Evolutionary conservation across 2,113 vertebrate genomes (phyloP), one percentile per base, ranked within the genome.

Genomic region (Rhinogobius similis): DNA sequence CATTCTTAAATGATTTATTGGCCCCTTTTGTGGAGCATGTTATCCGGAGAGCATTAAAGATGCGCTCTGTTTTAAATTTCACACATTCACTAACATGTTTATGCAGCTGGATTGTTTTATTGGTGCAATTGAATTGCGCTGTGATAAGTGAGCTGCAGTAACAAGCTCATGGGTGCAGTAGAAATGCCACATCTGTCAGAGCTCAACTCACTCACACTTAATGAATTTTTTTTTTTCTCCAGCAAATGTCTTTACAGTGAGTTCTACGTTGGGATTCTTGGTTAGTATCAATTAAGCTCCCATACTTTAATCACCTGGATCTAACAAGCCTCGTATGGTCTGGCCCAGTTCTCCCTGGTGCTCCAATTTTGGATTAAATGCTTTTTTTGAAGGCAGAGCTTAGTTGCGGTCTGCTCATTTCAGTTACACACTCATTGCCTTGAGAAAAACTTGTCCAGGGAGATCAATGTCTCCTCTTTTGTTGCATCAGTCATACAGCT

Each of bases 71-170:
- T 91, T 90, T 78, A 82, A 81, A 91, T 91, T 91, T 92, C 90
- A 93, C 91, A 86, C 91, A 74, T 87, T 90, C 83, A 85, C 76
- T 91, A 91, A 93, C 89, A 87, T 92, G 91, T 93, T 93, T 91
- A 92, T 92, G 92, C 92, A 93, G 92, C 92, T 93, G 92, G 88
- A 92, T 91, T 89, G 89, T 89, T 93, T 93, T 92, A 93, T 91
- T 91, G 87, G 79, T 79, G 75, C 88, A 90, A 86, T 84, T 89
- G 82, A 88, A 87, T 85, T 84, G 90, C 84, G 87, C 84, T 80
- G 85, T 87, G 90, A 91, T 93, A 88, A 88, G 89, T 89, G 85
- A 88, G 78, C 76, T 81, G 70, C 84, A 89, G 90, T 76, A 76
- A 74, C 70, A 79, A 58, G 87, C 85, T 88, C 85, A 72, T 70